Conservation (phyloP, 1,140 invertebrate genomes). For the Himalopsyche phryganea region DNA sequence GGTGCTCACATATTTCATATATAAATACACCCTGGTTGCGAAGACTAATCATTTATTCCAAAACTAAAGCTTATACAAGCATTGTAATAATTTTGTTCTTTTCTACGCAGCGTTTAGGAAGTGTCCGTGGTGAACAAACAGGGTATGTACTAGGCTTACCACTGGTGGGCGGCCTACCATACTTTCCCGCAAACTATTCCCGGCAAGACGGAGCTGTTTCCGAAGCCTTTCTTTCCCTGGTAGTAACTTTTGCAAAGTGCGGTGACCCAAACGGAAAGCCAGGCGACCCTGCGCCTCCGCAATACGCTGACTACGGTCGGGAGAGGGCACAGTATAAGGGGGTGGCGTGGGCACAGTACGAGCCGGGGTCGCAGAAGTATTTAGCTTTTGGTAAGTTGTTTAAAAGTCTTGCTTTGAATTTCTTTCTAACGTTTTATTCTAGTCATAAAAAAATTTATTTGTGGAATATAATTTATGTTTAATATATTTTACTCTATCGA, state of each 20-base stretch:
- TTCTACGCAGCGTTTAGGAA: slow-evolving; percentile 63
- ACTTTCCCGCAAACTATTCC: slow-evolving; percentile 70
- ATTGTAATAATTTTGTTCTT: too few relatives aligned
- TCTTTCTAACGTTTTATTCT: background rate
- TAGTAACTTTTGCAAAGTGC: slow-evolving; percentile 73
- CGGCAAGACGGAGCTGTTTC: slow-evolving; percentile 71
- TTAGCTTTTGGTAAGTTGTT: slow-evolving; percentile 68
- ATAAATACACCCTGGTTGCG: too few relatives aligned
- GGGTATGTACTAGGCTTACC: slow-evolving; percentile 85
- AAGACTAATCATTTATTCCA: too few relatives aligned
- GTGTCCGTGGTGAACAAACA: slow-evolving; percentile 80
- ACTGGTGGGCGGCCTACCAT: slow-evolving; percentile 59
- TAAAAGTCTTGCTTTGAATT: background rate
- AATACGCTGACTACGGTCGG: slow-evolving; percentile 56
- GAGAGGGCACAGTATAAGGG: slow-evolving; percentile 58
- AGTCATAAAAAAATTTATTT: too few relatives aligned
- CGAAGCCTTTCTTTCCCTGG: slow-evolving; percentile 69
- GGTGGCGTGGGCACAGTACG: slow-evolving; percentile 68
- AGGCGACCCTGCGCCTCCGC: slow-evolving; percentile 34
- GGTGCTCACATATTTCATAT: too few relatives aligned
- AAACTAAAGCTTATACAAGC: too few relatives aligned
- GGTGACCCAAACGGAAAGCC: slow-evolving; percentile 64
- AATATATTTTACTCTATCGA: too few relatives aligned
- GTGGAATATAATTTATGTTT: too few relatives aligned
- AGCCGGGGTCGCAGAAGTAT: slow-evolving; percentile 70